Evolutionary conservation across 2,888 invertebrate species (phyloP), one percentile per base, ranked within the genome.

Genomic region (Nemotelus nigrinus): DNA sequence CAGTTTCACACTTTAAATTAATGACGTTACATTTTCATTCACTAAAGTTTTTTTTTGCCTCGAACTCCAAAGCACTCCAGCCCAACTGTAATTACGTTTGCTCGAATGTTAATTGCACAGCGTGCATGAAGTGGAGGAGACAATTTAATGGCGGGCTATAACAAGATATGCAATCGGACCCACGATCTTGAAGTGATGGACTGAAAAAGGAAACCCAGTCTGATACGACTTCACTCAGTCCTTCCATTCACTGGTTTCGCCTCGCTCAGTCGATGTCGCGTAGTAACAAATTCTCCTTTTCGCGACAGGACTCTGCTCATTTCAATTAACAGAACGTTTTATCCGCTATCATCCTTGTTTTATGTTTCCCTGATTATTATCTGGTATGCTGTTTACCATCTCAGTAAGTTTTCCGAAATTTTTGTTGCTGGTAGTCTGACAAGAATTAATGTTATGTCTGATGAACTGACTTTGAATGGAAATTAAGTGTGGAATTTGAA

Each of bases 341-440:
- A 74, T 74, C 63, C 74, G 74, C 48, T 48, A 48, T 74, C 74
- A 47, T 58, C 10, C 48, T 44, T 48, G 63, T 74, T 74, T 74
- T 60, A 74, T 74, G 60, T 63, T 74, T 74, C 63, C 74, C 74
- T 74, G 74, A 74, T 74, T 74, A 63, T 60, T 63, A 72, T 72
- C 72, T 68, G 68, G 48, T 68, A 70, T 70, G 55, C 70, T 70
- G 70, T 70, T 55, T 70, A 39, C 53, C 55, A 39, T 70, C 47
- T 55, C 70, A 25, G 8, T 41, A 43, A 55, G 70, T 53, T 70
- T 55, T 25, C 48, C 25, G 25, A 25, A 25, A 68, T 50, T 53
- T 50, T 50, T 68, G n/a, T 58, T 63, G 63, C 7, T 60, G 74
- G 48, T 63, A 60, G 10, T 10, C 48, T 60, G 74, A 74, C 74